Base-by-base conservation (phyloP, 2,113 vertebrate species). In the Trogon melanurus region DNA sequence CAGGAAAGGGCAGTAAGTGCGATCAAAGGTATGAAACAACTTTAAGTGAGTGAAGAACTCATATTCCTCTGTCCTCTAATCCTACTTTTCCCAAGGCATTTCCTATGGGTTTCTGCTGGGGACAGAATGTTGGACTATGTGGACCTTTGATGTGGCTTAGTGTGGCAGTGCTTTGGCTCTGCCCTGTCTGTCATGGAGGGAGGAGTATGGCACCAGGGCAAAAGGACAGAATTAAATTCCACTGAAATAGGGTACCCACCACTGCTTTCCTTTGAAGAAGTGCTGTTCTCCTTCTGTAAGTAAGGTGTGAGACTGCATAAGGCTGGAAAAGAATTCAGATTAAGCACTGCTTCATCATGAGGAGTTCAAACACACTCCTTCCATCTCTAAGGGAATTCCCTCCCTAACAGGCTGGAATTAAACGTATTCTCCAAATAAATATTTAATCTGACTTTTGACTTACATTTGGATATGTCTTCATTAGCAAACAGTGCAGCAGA, bases 351-450 rank as follows among this genome's bases (percentile, higher is more conserved):
- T 47, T 94, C 79, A 71, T 67, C 47, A 19, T 67, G 53, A 82
- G 69, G 32, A 81, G 48, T 89, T 89, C 87, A 89, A 89, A 71
- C 56, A 87, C n/a, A 78, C 44, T 56, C 32, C 61, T 95, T 74
- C 56, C 11, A 44, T 71, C 48, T 93, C 89, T 85, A 48, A 81
- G 61, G 93, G 84, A 60, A 89, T 87, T 94, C 89, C 65, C 48
- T 79, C 34, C 61, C 38, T 93, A 93, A 91, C 48, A 94, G 48
- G 13, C 61, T 94, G 53, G 65, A 93, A 96, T 96, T 89, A 95
- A 95, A 87, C 44, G 65, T 64, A 10, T 91, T 84, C 78, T 71
- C 41, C 65, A 74, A 95, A 93, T 87, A 94, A 96, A 96, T 96
- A 93, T 93, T 96, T 96, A 81, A 94, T 89, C 65, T 48, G 22